Conservation (phyloP, 2,888 invertebrate genomes). For the Diplolepis rosae region DNA sequence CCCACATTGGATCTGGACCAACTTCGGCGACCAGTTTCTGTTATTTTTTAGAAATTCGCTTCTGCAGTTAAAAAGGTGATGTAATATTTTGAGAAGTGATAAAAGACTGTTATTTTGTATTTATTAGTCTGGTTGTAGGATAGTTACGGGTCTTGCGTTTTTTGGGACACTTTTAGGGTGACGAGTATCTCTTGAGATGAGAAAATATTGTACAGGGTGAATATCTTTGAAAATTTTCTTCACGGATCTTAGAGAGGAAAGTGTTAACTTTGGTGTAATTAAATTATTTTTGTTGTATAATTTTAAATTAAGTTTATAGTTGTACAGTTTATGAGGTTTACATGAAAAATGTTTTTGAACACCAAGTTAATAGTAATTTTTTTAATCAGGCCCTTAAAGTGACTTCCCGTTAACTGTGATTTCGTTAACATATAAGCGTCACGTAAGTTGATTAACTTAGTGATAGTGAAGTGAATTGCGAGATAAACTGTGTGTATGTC, state of each 20-base stretch:
- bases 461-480: neutral
- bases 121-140: conserved; percentile 22
- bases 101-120: conserved; percentile 31
- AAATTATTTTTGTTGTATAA: neutral
- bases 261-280: neutral
- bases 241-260: too few species aligned
- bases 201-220: conserved; percentile 17
- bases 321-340: too few species aligned
- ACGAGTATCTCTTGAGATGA: neutral
- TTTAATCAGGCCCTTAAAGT: neutral
- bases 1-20: conserved; percentile 75
- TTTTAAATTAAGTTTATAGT: neutral
- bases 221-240: neutral
- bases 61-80: neutral
- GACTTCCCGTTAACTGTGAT: conserved; percentile 44
- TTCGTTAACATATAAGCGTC: conserved; percentile 38
- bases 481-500: neutral
- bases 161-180: conserved; percentile 17
- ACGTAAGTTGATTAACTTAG: conserved; percentile 4
- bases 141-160: conserved; percentile 2
- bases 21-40: conserved; percentile 82
- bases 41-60: conserved; percentile 77
- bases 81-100: neutral
- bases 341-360: too few species aligned
- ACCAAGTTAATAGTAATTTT: too few species aligned